Conservation (phyloP, 1,140 invertebrate species). For the Asbolus verrucosus region DNA sequence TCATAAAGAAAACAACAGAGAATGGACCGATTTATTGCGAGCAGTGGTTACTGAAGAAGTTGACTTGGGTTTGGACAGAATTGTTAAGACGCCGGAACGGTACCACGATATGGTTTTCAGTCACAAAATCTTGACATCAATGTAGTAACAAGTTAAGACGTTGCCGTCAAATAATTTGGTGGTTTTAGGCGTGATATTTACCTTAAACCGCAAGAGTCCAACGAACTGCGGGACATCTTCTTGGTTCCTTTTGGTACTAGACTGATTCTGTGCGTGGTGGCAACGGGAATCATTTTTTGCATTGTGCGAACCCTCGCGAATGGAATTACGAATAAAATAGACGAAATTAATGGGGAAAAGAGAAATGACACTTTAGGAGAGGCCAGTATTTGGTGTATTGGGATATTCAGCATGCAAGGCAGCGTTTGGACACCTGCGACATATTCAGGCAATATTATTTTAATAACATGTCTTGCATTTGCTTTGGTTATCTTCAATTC, state of each 20-base stretch:
- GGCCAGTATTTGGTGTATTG: conserved; percentile 71
- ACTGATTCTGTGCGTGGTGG: conserved; percentile 68
- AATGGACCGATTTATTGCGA: conserved; percentile 72
- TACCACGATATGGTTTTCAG: conserved; percentile 70
- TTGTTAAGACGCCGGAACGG: conserved; percentile 68
- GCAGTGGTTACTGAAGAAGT: conserved; percentile 69
- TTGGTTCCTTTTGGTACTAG: conserved; percentile 71
- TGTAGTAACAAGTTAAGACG: conserved; percentile 44
- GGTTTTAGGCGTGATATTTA: conserved; percentile 74
- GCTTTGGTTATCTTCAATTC: conserved; percentile 69
- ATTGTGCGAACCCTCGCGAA: conserved; percentile 51
- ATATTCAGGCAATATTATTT: conserved; percentile 69
- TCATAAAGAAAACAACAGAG: conserved; percentile 68
- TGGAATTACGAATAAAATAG: conserved; percentile 65
- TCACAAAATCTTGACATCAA: conserved; percentile 50
- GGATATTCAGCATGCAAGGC: conserved; percentile 75
- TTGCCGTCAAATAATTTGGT: not conserved
- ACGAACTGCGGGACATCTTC: conserved; percentile 73
- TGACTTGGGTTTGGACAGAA: conserved; percentile 72
- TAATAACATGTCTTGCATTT: conserved; percentile 71
- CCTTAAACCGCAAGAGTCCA: conserved; percentile 71
- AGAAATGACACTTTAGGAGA: conserved; percentile 64
- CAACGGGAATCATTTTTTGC: conserved; percentile 67
- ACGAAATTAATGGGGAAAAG: not conserved
- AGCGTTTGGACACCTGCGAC: conserved; percentile 70